Base-by-base conservation (phyloP, 2,113 vertebrate genomes). In the Scalopus aquaticus region DNA sequence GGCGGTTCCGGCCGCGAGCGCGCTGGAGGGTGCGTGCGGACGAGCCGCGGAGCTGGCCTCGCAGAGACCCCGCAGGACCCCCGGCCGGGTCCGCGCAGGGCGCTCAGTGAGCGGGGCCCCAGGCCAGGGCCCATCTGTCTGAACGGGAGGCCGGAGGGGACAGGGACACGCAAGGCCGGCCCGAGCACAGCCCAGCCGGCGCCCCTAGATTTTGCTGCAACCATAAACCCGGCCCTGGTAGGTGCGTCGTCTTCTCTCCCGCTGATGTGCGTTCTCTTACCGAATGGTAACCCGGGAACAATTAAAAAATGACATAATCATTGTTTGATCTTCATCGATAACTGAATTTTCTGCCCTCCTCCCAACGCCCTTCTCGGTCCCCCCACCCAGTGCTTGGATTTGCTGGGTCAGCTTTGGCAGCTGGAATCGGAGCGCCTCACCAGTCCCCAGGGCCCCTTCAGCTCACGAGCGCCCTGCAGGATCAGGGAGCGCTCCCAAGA, bases 241-340 rank as follows among this genome's bases (percentile, higher is more conserved):
- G 19, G 32, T 12, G 30, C 3, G 2, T 73, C 44, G 5, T 54
- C 35, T 73, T 62, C 91, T 51, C 51, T 56, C 44, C 51, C 77
- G 54, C 3, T 0, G 13, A 9, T 12, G 58, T 42, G 22, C 74
- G 44, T 65, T 37, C 46, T 78, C 58, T 49, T 58, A 46, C 39
- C 42, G 85, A 39, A 69, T 30, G 42, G 56, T 13, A 58, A 46
- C 67, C 73, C 11, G 65, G 1, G 9, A 46, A 3, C 73, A n/a
- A n/a, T 60, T 16, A 8, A 9, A 94, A 51, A 91, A 88, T 58
- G 32, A 96, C 95, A 49, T 7, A 74, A 81, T 90, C 72, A 76
- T 94, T 16, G 0, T 76, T 88, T 44, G 81, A 65, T 35, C 94
- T 93, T 56, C 56, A 80, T 67, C 28, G 16, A 5, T 19, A 93